Percentiles rank a stretch among this genome's conserved stretches.
Conservation (phyloP, 2,888 invertebrate species). For the Mongoloraphidia duomilia region DNA sequence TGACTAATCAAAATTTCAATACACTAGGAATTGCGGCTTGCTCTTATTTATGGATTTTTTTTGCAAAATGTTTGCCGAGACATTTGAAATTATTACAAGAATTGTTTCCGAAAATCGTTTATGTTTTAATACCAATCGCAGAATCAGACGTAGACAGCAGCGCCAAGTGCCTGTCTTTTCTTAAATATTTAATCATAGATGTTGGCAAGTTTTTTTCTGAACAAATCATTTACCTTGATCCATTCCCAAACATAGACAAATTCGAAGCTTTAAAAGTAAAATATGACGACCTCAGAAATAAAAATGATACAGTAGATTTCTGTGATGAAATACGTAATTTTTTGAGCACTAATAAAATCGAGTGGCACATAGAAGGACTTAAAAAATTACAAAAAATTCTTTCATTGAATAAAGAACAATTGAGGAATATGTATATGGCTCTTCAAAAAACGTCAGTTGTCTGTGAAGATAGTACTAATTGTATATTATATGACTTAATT, state of each 20-base stretch:
- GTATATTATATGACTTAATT: conserved; percentile 46
- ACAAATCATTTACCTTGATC: conserved; percentile 34
- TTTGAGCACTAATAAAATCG: conserved; percentile 27
- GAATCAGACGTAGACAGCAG: conserved; percentile 26
- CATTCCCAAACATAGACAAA: conserved; percentile 31
- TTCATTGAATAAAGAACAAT: conserved; percentile 34
- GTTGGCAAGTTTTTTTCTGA: conserved; percentile 31
- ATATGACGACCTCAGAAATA: conserved; percentile 25
- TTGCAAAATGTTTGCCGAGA: conserved; percentile 30
- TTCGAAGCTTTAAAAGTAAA: conserved; percentile 24
- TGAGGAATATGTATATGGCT: conserved; percentile 36
- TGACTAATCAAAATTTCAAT: conserved; percentile 29
- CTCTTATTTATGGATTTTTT: conserved; percentile 31
- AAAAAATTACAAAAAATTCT: conserved; percentile 37
- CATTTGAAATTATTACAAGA: conserved; percentile 31
- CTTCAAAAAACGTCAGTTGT: conserved; percentile 40
- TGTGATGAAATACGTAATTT: conserved; percentile 35
- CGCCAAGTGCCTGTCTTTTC: conserved; percentile 27
- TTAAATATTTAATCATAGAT: conserved; percentile 39
- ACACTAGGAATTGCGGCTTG: conserved; percentile 23
- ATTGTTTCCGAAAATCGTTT: conserved; percentile 36
- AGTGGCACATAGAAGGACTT: conserved; percentile 34
- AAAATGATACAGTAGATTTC: conserved; percentile 19
- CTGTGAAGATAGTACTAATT: conserved; percentile 48
- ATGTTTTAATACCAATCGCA: conserved; percentile 33